Evolutionary conservation across 2,888 invertebrate species (phyloP), one percentile per base, ranked within the genome.

Genomic region (Heliothis peltigera): DNA sequence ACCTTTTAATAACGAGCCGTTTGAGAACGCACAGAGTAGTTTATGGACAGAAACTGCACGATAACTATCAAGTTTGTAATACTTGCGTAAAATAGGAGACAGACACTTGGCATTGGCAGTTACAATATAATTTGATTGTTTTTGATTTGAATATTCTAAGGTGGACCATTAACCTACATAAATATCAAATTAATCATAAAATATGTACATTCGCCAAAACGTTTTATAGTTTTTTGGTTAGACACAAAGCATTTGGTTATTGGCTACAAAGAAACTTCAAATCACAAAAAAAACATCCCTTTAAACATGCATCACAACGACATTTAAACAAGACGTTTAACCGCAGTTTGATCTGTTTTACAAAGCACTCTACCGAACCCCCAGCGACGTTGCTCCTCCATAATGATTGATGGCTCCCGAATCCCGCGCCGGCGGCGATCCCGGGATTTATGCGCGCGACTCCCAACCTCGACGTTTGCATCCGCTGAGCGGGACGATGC

Each of bases 361-460:
- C 46, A 66, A 77, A 72, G 21, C 53, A n/a, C 67, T 73, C 77
- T 73, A 47, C 60, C 39, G 73, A 87, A 89, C 91, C 89, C 86
- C 88, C 89, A 87, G 89, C 87, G 89, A 89, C 87, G 90, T 86
- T 83, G 86, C 87, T 87, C 80, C 84, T 86, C 86, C 84, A 77
- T 77, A 89, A 90, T 95, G 94, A 95, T 93, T 91, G 94, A 95
- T 95, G 85, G 89, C 84, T 90, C 91, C 93, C 92, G 87, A 94
- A 93, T 89, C 91, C 90, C 85, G 92, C 87, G 91, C 94, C 90
- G 90, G 89, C 94, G 92, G 94, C 94, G 85, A 91, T 81, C 89
- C 85, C 85, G 84, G 87, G 90, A 94, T 95, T 93, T 95, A 94
- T 93, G 87, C 89, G 84, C 86, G 84, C 77, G 84, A 85, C 91